Evolutionary conservation across 2,113 vertebrate species (phyloP).

Genomic region (Sturnira hondurensis): DNA sequence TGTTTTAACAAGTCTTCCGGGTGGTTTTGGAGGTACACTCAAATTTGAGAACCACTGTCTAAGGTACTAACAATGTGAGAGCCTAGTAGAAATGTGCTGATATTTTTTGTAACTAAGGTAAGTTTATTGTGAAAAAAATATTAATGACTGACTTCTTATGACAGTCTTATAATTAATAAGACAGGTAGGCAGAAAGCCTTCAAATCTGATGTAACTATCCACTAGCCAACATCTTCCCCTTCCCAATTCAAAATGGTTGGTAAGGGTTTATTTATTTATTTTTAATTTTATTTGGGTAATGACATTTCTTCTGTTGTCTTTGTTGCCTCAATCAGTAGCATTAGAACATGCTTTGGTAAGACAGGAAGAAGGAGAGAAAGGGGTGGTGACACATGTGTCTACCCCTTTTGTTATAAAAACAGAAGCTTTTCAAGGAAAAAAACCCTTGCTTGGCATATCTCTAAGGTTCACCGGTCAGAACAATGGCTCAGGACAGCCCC

Average conservation of each 20-base stretch:
- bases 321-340: background rate
- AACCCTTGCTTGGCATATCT: background rate
- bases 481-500: background rate
- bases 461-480: background rate
- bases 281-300: background rate
- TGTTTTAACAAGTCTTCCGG: background rate
- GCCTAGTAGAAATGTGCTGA: background rate
- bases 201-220: background rate
- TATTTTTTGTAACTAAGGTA: background rate
- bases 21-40: background rate
- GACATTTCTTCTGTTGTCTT: background rate
- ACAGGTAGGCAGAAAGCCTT: background rate
- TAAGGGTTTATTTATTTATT: background rate
- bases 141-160: background rate
- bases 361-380: background rate
- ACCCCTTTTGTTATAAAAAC: background rate
- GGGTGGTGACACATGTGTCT: background rate
- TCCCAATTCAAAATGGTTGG: background rate
- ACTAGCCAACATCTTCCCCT: background rate
- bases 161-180: background rate
- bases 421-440: background rate
- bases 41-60: background rate
- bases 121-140: background rate
- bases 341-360: background rate
- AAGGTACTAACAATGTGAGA: background rate